A percentile compares a stretch with the other conserved stretches of the same genome.
phyloP scores from a whole-genome alignment of 2,113 vertebrate species.

The Sceloporus undulatus region DNA sequence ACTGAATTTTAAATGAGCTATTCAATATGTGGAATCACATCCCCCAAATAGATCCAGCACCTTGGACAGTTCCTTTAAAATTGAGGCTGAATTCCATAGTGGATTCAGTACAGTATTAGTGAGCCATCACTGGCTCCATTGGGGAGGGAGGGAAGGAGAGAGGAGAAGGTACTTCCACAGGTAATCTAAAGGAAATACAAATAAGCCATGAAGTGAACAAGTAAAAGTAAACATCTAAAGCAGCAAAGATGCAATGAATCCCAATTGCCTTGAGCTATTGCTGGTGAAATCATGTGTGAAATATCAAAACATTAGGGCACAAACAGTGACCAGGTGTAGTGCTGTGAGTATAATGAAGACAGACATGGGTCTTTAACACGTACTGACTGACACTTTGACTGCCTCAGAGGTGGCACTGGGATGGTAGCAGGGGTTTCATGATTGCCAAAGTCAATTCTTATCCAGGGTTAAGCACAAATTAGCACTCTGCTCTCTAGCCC shows the following conservation, averaged over 20 bases:
- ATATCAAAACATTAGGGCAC: constrained; percentile 23
- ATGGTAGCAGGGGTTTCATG: neutral
- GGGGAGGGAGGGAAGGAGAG: neutral
- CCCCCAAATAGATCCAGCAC: too few relatives aligned
- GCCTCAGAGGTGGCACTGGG: neutral
- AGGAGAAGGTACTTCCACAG: neutral
- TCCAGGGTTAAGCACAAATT: neutral
- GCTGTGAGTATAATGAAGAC: constrained; percentile 40
- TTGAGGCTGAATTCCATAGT: too few relatives aligned
- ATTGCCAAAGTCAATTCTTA: neutral
- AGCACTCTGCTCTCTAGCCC: neutral
- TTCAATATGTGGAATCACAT: too few relatives aligned
- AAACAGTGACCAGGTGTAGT: constrained; percentile 28
- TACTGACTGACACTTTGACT: constrained; percentile 40
- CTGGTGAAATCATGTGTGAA: constrained; percentile 47
- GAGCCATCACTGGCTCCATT: too few relatives aligned
- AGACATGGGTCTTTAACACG: constrained; percentile 32
- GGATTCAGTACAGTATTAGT: too few relatives aligned
- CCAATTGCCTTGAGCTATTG: constrained; percentile 37
- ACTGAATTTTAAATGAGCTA: too few relatives aligned
- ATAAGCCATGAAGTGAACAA: neutral
- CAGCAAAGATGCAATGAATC: constrained; percentile 33
- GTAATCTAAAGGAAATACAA: neutral
- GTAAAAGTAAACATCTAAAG: neutral
- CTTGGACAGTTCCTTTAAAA: too few relatives aligned